Evolutionary conservation across 2,797 vertebrate species (phyloP).

Genomic region (Amphiprion clarkii): DNA sequence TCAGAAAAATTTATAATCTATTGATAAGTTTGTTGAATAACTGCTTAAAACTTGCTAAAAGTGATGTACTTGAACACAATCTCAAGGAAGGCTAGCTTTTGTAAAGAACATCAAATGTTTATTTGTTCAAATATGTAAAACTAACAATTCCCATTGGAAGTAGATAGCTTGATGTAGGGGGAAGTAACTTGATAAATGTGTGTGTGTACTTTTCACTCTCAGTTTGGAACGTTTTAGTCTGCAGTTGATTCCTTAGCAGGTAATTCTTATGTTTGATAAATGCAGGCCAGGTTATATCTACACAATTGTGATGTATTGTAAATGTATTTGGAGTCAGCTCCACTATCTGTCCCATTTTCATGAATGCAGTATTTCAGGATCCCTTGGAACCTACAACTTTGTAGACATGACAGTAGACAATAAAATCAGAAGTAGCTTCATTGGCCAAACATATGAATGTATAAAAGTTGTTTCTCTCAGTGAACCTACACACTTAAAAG

Average conservation of each 20-base stretch:
- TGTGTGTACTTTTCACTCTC: background rate
- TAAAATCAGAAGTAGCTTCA: too few relatives aligned
- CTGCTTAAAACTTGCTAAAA: too few relatives aligned
- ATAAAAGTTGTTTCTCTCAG: too few relatives aligned
- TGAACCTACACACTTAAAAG: too few relatives aligned
- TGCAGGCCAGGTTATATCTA: background rate
- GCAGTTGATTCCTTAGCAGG: background rate
- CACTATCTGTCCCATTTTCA: too few relatives aligned
- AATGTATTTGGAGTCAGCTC: constrained; percentile 3
- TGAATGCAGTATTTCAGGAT: too few relatives aligned
- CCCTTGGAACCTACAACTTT: too few relatives aligned
- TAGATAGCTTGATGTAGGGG: too few relatives aligned
- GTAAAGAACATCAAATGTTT: too few relatives aligned
- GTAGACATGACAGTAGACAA: too few relatives aligned
- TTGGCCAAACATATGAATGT: too few relatives aligned
- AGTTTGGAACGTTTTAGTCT: background rate
- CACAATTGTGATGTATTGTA: background rate
- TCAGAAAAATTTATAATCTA: background rate
- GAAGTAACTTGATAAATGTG: constrained; percentile 22
- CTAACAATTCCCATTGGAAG: background rate
- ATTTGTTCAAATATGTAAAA: too few relatives aligned
- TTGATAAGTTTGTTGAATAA: background rate
- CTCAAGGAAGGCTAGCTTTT: background rate
- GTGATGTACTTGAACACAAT: background rate
- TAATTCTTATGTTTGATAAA: constrained; percentile 14